Conservation (phyloP, 1,140 invertebrate genomes). For the Psix sp. region DNA sequence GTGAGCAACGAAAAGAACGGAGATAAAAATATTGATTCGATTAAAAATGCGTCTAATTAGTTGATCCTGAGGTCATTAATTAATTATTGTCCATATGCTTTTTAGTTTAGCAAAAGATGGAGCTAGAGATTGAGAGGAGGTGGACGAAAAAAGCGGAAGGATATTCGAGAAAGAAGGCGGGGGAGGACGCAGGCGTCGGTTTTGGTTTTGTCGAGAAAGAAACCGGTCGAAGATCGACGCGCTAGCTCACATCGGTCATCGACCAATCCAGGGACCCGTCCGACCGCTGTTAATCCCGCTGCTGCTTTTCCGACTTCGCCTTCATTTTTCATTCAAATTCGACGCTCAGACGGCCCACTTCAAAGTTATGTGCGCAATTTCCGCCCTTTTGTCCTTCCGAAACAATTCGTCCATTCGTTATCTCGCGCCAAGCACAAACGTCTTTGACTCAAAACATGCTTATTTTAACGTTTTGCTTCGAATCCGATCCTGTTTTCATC, state of each 20-base stretch:
- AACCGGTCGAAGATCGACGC: slow-evolving; percentile 52
- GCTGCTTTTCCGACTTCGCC: slow-evolving; percentile 22
- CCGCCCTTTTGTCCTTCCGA: too few species aligned
- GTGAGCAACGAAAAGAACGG: too few species aligned
- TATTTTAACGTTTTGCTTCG: too few species aligned
- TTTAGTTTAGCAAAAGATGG: not conserved
- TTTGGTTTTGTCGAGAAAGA: slow-evolving; percentile 31
- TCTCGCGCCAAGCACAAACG: too few species aligned
- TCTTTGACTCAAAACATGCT: too few species aligned
- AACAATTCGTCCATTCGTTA: too few species aligned
- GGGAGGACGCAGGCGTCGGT: slow-evolving; percentile 22
- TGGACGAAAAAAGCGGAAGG: slow-evolving; percentile 44
- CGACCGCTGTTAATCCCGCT: slow-evolving; percentile 4
- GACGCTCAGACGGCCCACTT: too few species aligned
- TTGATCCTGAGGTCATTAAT: slow-evolving; percentile 9
- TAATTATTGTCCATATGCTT: not conserved
- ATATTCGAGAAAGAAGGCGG: slow-evolving; percentile 27
- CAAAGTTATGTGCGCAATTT: too few species aligned
- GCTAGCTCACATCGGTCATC: slow-evolving; percentile 31
- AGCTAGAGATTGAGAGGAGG: slow-evolving; percentile 11
- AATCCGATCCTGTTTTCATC: too few species aligned
- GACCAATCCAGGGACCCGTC: slow-evolving; percentile 36
- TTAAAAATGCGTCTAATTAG: too few species aligned
- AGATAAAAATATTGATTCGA: too few species aligned
- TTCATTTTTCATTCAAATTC: slow-evolving; percentile 42